A percentile compares a stretch with the other conserved stretches of the same genome.
These are phyloP conservation scores for Bhutanitis thaidina DNA, from an alignment of 2,888 invertebrate genomes.

Conservation along the genomic window DNA sequence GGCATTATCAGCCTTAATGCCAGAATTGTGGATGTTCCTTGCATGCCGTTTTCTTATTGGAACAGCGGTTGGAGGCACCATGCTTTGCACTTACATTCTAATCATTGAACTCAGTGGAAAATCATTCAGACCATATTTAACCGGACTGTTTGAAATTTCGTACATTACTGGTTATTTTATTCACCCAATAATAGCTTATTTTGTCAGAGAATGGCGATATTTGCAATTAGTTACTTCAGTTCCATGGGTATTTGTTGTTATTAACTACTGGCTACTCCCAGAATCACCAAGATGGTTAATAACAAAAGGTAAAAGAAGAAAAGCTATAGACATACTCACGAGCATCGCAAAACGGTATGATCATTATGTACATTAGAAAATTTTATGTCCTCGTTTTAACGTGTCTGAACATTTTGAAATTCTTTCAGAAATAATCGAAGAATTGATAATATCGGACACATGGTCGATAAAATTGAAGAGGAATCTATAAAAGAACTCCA, in stretches of 20 bases:
- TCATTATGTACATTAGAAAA: too few relatives aligned
- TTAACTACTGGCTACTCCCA: slow-evolving; percentile 85
- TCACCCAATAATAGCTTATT: slow-evolving; percentile 80
- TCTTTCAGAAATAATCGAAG: slow-evolving; percentile 64
- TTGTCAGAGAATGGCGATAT: slow-evolving; percentile 79
- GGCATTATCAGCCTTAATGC: slow-evolving; percentile 72
- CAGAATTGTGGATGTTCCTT: slow-evolving; percentile 81
- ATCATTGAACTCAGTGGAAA: slow-evolving; percentile 82
- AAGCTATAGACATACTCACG: slow-evolving; percentile 82
- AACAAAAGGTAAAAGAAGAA: slow-evolving; percentile 81
- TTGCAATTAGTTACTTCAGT: slow-evolving; percentile 78
- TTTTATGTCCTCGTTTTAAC: too few relatives aligned
- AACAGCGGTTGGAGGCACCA: slow-evolving; percentile 82
- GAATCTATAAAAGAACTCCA: slow-evolving; percentile 33
- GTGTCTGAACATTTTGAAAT: too few relatives aligned
- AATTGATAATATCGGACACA: slow-evolving; percentile 44
- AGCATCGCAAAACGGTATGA: slow-evolving; percentile 81
- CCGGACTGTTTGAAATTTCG: slow-evolving; percentile 77
- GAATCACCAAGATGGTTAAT: slow-evolving; percentile 91
- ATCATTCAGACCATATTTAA: slow-evolving; percentile 73
- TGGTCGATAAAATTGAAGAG: slow-evolving; percentile 55
- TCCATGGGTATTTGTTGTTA: slow-evolving; percentile 74
- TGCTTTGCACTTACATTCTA: slow-evolving; percentile 83
- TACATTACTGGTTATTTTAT: slow-evolving; percentile 77
- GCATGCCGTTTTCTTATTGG: slow-evolving; percentile 80